Conservation (phyloP, 2,888 invertebrate genomes). For the Blastobasis lacticolella region DNA sequence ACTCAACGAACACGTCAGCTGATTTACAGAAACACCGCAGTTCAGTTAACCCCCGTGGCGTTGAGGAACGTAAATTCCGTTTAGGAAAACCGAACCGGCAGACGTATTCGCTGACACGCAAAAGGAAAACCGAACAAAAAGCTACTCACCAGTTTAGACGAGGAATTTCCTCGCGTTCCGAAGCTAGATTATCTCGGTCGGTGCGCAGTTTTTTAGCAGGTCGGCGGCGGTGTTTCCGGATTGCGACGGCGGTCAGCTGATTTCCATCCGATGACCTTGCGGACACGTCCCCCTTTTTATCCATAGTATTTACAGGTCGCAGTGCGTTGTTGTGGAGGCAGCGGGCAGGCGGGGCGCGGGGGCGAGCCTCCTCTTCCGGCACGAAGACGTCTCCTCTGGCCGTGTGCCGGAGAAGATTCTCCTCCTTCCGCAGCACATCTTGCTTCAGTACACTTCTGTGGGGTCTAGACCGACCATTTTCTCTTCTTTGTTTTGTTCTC, state of each 20-base stretch:
- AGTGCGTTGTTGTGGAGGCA: slow-evolving; percentile 36
- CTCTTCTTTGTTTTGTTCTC: slow-evolving; percentile 5
- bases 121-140: slow-evolving; percentile 10
- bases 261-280: slow-evolving; percentile 62
- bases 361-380: slow-evolving; percentile 58
- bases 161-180: slow-evolving; percentile 19
- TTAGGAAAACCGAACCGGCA: slow-evolving; percentile 16
- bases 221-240: slow-evolving; percentile 40
- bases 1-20: slow-evolving; percentile 10
- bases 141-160: slow-evolving; percentile 41
- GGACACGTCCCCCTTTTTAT: slow-evolving; percentile 47
- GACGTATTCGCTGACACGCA: slow-evolving; percentile 10
- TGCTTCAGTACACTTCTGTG: slow-evolving; percentile 60
- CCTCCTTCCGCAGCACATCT: slow-evolving; percentile 67
- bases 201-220: slow-evolving; percentile 2
- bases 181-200: slow-evolving; percentile 19
- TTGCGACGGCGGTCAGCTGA: slow-evolving; percentile 60
- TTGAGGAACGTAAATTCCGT: slow-evolving; percentile 8
- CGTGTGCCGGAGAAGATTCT: slow-evolving; percentile 57
- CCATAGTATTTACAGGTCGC: slow-evolving; percentile 57
- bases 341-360: slow-evolving; percentile 29
- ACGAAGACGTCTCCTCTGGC: slow-evolving; percentile 64
- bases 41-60: background rate
- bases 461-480: slow-evolving; percentile 60
- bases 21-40: slow-evolving; percentile 7